Percentiles rank a stretch among this genome's conserved stretches.
These are phyloP conservation scores for Nyctibius grandis DNA, from an alignment of 2,797 vertebrate genomes.

Conservation along the genomic window DNA sequence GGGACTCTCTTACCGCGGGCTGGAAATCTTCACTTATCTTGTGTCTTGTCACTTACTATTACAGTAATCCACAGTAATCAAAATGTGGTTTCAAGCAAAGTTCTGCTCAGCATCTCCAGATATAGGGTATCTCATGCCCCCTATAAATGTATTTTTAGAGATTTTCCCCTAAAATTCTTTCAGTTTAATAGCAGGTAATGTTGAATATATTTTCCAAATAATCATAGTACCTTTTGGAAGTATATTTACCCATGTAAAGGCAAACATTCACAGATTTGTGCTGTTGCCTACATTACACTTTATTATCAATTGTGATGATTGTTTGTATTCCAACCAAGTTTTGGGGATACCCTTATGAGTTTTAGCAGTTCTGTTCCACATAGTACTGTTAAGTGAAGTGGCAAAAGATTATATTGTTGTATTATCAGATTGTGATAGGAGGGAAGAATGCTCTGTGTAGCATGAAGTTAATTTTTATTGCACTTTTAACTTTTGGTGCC, in stretches of 20 bases:
- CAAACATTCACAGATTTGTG: background rate
- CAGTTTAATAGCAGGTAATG: background rate
- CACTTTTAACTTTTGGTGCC: background rate
- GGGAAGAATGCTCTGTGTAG: background rate
- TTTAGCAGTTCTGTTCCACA: background rate
- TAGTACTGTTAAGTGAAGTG: background rate
- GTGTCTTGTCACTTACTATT: background rate
- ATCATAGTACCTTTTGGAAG: background rate
- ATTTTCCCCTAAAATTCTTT: background rate
- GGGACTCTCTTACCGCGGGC: background rate
- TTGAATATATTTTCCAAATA: background rate
- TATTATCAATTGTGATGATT: background rate
- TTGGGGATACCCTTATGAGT: background rate
- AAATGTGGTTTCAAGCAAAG: background rate
- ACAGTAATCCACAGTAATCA: background rate
- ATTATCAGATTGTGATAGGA: background rate
- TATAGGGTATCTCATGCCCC: background rate
- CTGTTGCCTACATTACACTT: background rate
- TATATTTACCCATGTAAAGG: background rate
- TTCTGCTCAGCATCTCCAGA: background rate
- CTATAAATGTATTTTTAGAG: background rate
- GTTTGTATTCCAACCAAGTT: background rate
- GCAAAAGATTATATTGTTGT: background rate
- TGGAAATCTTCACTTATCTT: background rate
- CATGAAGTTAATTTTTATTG: background rate